Conservation (phyloP, 2,797 vertebrate species). For the Leptatherina wallacei region DNA sequence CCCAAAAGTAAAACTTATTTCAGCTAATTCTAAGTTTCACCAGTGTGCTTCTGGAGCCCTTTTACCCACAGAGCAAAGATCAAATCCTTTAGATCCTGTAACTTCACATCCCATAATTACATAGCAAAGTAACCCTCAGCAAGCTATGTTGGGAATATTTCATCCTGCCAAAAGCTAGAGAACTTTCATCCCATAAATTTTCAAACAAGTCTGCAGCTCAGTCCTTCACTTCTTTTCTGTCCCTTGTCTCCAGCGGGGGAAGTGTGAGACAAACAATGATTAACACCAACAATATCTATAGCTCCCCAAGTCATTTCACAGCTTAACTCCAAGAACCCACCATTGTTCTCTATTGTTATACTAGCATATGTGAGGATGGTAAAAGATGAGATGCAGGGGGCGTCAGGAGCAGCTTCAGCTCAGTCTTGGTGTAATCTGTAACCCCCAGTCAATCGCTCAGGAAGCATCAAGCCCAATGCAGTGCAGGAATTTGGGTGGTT, state of each 20-base stretch:
- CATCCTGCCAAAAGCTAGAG: slow-evolving; percentile 36
- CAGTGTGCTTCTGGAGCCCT: slow-evolving; percentile 16
- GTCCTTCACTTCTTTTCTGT: slow-evolving; percentile 16
- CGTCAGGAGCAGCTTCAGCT: slow-evolving; percentile 36
- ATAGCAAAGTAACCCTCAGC: slow-evolving; percentile 46
- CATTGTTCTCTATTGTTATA: slow-evolving; percentile 74
- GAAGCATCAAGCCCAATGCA: slow-evolving; percentile 40
- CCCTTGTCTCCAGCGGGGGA: slow-evolving; percentile 36
- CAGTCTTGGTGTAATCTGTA: slow-evolving; percentile 57
- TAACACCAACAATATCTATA: slow-evolving; percentile 76
- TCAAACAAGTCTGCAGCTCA: slow-evolving; percentile 33
- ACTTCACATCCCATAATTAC: slow-evolving; percentile 53
- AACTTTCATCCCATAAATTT: slow-evolving; percentile 49
- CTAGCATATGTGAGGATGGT: slow-evolving; percentile 73
- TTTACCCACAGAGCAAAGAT: slow-evolving; percentile 35
- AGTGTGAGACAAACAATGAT: slow-evolving; percentile 73
- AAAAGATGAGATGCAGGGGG: slow-evolving; percentile 29
- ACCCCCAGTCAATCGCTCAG: slow-evolving; percentile 53
- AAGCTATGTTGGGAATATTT: slow-evolving; percentile 57
- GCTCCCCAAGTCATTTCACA: slow-evolving; percentile 63
- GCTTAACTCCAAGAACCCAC: slow-evolving; percentile 74
- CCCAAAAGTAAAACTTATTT: slow-evolving; percentile 4
- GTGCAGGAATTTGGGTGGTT: slow-evolving; percentile 64
- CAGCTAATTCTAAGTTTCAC: not conserved
- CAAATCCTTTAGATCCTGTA: slow-evolving; percentile 44